phyloP scores from a whole-genome alignment of 2,888 invertebrate genomes.

The Ochropleura plecta region DNA sequence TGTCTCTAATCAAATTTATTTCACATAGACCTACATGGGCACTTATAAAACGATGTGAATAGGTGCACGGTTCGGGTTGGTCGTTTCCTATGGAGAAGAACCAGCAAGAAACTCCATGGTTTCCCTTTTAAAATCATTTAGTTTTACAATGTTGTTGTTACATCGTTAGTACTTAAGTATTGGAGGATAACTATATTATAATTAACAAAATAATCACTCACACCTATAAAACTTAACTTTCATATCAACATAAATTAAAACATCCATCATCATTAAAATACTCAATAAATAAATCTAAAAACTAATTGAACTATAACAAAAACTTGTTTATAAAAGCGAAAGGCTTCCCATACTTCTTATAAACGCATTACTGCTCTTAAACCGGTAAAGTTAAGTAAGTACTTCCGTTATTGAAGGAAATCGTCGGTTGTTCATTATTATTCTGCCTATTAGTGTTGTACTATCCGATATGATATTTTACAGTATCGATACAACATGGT shows the following conservation, averaged over 20 bases:
- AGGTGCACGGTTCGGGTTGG: no score
- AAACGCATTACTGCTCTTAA: constrained; percentile 37
- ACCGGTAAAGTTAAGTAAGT: constrained; percentile 54
- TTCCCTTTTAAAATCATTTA: no score
- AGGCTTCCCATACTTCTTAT: constrained; percentile 45
- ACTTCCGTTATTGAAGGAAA: constrained; percentile 60
- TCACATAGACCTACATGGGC: no score
- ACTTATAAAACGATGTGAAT: no score
- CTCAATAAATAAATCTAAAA: constrained; percentile 25
- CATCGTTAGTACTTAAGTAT: no score
- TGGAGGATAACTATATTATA: background rate
- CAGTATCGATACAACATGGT: background rate
- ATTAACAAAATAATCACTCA: background rate
- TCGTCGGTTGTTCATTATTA: constrained; percentile 50
- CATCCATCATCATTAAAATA: constrained; percentile 27
- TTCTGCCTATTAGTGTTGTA: constrained; percentile 39
- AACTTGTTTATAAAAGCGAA: constrained; percentile 54
- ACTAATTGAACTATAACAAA: constrained; percentile 36
- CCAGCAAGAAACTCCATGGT: no score
- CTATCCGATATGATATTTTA: background rate
- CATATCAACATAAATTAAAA: constrained; percentile 5
- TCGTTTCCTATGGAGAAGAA: no score
- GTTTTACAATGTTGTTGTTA: no score
- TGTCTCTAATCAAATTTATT: no score
- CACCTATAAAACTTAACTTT: constrained; percentile 17